Percentiles rank a stretch among this genome's conserved stretches.
phyloP scores from a whole-genome alignment of 2,888 invertebrate species.

The Diarsia rubi region DNA sequence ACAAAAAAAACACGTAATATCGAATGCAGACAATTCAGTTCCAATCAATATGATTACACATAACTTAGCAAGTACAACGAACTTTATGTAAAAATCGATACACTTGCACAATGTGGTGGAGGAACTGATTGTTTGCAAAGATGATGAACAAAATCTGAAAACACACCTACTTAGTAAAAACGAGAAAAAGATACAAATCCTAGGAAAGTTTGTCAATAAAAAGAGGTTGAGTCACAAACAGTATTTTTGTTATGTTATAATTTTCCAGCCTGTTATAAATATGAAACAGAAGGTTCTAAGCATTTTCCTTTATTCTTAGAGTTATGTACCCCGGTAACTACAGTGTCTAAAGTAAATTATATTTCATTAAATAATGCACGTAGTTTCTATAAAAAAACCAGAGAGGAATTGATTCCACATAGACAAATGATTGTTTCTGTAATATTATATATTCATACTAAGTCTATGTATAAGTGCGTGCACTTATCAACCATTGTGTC shows the following conservation, averaged over 20 bases:
- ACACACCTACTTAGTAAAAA: background rate
- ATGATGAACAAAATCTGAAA: background rate
- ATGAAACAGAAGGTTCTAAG: background rate
- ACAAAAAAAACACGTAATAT: background rate
- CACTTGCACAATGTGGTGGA: constrained; percentile 71
- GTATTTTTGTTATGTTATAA: background rate
- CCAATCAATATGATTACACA: constrained; percentile 67
- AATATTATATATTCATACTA: background rate
- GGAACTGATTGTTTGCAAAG: constrained; percentile 49
- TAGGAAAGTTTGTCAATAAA: background rate
- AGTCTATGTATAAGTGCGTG: background rate
- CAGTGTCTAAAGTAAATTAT: no score
- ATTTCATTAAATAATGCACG: no score
- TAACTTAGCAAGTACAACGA: constrained; percentile 71
- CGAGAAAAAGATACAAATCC: background rate
- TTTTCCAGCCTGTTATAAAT: constrained; percentile 2
- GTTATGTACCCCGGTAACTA: no score
- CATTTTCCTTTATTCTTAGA: no score
- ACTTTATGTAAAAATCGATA: constrained; percentile 53
- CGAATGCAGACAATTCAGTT: constrained; percentile 47
- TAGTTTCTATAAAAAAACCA: background rate
- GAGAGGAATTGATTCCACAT: background rate
- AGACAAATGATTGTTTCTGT: background rate
- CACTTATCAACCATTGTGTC: background rate
- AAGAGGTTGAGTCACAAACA: background rate